Base-by-base conservation (phyloP, 1,140 invertebrate genomes). In the Camponotus floridanus region DNA sequence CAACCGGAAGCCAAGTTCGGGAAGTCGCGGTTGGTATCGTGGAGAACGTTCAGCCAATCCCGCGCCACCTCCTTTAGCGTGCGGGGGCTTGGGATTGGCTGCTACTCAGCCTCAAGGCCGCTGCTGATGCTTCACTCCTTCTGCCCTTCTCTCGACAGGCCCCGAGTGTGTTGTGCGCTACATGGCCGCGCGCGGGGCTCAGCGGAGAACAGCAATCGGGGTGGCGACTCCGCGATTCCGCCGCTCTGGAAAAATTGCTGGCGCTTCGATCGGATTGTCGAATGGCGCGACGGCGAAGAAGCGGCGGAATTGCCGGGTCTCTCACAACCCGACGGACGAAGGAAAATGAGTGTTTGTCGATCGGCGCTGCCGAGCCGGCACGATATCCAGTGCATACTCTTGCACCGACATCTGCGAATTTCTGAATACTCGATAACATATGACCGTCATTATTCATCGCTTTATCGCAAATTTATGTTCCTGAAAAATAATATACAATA, bases 31-130 rank as follows among this genome's bases (percentile, higher is more conserved):
- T 76, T 76, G 88, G 80, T 83, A 89, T 4, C 86, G 70, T 90
- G 86, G 76, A 83, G 89, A 90, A 90, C 86, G 48, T 76, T 79
- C 59, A 88, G 76, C 88, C 88, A 90, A 90, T 90, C 89, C 89
- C 89, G 64, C 57, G 61, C 48, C 64, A 67, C 61, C 76, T 87
- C 81, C 73, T 74, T 65, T 33, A 51, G 64, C 55, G 61, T 73
- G 55, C 64, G 74, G 71, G 76, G 81, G 86, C 86, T 83, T 87
- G 88, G 89, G 88, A 90, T 90, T 90, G 88, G 88, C 83, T 86
- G 81, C 21, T 81, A 55, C 39, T 36, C 26, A 33, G 59, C 51
- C 55, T 83, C 86, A 88, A 87, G 88, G 79, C 59, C 61, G 83
- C 74, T 62, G 76, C 57, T 74, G 84, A 81, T 61, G 65, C 73